These are phyloP conservation scores for Patagioenas fasciata DNA, from an alignment of 2,113 vertebrate genomes.

Conservation along the genomic window DNA sequence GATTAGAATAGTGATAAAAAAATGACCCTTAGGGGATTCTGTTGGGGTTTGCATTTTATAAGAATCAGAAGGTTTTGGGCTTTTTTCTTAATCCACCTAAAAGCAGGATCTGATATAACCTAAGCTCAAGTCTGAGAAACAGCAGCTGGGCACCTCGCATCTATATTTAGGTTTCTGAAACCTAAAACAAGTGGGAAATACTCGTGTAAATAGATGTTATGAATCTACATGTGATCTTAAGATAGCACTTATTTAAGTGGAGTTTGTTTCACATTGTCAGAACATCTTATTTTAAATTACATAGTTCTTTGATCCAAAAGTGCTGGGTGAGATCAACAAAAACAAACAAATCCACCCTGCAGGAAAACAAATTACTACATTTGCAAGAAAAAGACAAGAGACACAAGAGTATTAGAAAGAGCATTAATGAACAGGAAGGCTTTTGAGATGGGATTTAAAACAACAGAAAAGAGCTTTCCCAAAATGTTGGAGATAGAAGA, in stretches of 20 bases:
- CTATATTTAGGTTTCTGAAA: neutral
- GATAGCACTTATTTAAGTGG: neutral
- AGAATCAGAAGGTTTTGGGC: neutral
- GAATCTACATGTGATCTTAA: neutral
- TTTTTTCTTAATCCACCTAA: neutral
- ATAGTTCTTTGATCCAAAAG: constrained; percentile 37
- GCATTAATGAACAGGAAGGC: neutral
- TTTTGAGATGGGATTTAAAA: constrained; percentile 2
- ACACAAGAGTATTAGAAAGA: neutral
- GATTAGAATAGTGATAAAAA: neutral
- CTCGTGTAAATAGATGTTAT: neutral
- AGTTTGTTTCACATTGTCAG: constrained; percentile 13
- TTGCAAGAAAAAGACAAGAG: neutral
- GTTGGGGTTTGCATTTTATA: neutral
- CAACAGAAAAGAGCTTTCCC: neutral
- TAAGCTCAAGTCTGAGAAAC: neutral
- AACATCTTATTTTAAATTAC: constrained; percentile 36
- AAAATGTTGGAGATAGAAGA: neutral
- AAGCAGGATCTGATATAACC: neutral
- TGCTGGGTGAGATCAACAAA: constrained; percentile 36
- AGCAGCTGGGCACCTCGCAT: neutral
- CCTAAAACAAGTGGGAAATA: neutral
- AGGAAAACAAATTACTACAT: constrained; percentile 31
- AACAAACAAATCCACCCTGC: constrained; percentile 44
- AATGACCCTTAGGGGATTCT: neutral